Evolutionary conservation across 2,113 vertebrate genomes (phyloP).

Genomic region (Leucosticte australis): DNA sequence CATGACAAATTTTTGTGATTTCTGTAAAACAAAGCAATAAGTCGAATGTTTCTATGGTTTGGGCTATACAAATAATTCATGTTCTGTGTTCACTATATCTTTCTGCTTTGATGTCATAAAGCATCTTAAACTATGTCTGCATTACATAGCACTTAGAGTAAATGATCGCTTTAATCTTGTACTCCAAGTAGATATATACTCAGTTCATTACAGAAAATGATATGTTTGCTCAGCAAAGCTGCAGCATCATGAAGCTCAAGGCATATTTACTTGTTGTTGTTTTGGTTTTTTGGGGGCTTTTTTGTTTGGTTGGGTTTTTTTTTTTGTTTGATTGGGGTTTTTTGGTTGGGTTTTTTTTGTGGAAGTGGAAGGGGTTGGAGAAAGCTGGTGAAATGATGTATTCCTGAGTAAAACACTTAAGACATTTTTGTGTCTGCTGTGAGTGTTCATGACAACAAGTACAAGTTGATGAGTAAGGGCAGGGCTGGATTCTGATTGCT

Average conservation of each 20-base stretch:
- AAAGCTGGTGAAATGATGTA: background rate
- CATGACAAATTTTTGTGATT: background rate
- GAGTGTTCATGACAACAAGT: background rate
- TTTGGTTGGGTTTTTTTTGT: background rate
- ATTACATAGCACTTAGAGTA: background rate
- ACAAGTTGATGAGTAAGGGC: background rate
- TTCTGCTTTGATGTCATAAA: background rate
- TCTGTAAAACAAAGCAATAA: constrained; percentile 7
- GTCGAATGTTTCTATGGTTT: background rate
- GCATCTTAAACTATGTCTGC: background rate
- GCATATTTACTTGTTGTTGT: background rate
- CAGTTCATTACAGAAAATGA: background rate
- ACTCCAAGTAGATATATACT: background rate
- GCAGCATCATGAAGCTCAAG: background rate
- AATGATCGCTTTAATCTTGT: background rate
- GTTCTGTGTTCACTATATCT: background rate
- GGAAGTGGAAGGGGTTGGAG: background rate
- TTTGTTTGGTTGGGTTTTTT: background rate
- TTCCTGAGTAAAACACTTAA: background rate
- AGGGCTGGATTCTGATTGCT: background rate
- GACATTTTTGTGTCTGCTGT: background rate
- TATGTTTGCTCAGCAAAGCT: background rate
- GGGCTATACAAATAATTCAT: background rate
- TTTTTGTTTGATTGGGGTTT: background rate
- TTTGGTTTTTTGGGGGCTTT: no score